Conservation (phyloP, 2,888 invertebrate genomes). For the Beris chalybata region DNA sequence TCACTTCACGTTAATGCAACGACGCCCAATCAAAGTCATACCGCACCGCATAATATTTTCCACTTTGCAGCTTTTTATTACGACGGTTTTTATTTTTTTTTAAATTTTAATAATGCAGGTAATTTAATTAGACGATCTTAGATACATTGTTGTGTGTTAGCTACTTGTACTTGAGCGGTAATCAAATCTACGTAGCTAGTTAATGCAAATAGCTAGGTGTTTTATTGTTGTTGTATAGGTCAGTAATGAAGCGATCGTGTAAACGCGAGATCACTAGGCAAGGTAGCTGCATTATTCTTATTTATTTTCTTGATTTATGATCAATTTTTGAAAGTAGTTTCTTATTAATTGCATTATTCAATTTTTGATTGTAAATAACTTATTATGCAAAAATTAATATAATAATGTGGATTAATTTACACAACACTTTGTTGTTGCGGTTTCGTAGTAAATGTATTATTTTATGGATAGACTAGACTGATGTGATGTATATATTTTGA, state of each 20-base stretch:
- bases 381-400: background rate
- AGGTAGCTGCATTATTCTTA: background rate
- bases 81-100: background rate
- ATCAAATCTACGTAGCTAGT: background rate
- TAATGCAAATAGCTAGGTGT: background rate
- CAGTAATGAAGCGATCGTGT: constrained; percentile 25
- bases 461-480: no score
- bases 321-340: constrained; percentile 2
- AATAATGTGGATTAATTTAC: background rate
- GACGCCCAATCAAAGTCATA: background rate
- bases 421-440: background rate
- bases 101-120: constrained; percentile 15
- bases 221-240: constrained; percentile 21
- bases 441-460: background rate
- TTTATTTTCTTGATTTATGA: constrained; percentile 19
- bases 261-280: constrained; percentile 9
- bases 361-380: background rate
- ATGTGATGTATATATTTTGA: no score
- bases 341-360: background rate
- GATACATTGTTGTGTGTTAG: background rate
- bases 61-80: background rate
- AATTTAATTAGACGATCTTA: constrained; percentile 27
- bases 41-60: background rate
- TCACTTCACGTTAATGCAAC: constrained; percentile 1
- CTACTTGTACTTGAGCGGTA: background rate